Conservation (phyloP, 64 coral and sea anemone species). For the Orbicella faveolata region DNA sequence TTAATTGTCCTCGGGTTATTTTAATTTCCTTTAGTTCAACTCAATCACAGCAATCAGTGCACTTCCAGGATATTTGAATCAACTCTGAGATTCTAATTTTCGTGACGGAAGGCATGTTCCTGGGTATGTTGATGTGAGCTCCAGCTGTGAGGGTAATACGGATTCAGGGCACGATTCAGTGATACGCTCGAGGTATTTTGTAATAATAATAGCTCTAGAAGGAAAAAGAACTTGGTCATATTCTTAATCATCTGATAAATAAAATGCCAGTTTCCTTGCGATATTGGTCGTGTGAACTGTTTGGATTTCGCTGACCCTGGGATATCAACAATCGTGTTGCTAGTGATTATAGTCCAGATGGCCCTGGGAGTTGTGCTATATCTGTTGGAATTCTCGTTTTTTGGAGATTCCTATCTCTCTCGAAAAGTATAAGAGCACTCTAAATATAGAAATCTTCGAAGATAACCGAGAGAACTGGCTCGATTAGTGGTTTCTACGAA, state of each 20-base stretch:
- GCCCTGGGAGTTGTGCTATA: not conserved
- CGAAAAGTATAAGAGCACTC: not conserved
- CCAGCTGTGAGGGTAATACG: slow-evolving; percentile 10
- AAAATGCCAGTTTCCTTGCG: not conserved
- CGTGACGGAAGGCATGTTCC: slow-evolving; percentile 26
- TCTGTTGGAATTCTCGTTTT: not conserved
- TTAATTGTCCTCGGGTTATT: not conserved
- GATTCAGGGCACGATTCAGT: slow-evolving; percentile 14
- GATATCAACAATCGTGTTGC: not conserved
- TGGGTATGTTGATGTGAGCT: not conserved
- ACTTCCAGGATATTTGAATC: not conserved
- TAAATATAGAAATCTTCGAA: not conserved
- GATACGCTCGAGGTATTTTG: not conserved
- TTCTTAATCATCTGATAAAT: no score
- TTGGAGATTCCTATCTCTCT: not conserved
- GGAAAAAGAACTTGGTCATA: no score
- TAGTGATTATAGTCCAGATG: not conserved
- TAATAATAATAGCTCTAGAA: not conserved
- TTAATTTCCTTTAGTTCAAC: not conserved
- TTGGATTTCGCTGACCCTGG: not conserved
- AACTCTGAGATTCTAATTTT: not conserved
- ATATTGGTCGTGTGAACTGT: not conserved
- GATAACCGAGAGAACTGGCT: not conserved
- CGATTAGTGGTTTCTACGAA: no score
- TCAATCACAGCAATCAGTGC: not conserved